Evolutionary conservation across 2,113 vertebrate species (phyloP).

Genomic region (Otis tarda): DNA sequence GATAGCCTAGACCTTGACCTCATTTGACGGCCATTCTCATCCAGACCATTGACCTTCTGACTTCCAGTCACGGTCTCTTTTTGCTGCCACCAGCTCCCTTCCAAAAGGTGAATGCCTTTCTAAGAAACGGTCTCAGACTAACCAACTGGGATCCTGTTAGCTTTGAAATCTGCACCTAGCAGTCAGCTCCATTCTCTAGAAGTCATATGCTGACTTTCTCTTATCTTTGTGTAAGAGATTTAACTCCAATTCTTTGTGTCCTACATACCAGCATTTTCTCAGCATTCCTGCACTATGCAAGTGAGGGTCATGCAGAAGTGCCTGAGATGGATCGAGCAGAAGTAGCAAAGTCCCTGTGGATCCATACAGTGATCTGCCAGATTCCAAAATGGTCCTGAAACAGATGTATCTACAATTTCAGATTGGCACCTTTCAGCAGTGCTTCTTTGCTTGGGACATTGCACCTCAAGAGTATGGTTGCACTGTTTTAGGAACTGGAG

Average conservation of each 20-base stretch:
- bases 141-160: background rate
- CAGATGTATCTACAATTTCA: rapidly evolving
- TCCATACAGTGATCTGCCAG: background rate
- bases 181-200: background rate
- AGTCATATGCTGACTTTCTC: background rate
- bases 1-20: background rate
- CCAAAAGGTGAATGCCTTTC: background rate
- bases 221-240: background rate
- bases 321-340: background rate
- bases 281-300: background rate
- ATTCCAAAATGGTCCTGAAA: background rate
- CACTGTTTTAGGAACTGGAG: background rate
- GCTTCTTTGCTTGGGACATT: background rate
- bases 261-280: background rate
- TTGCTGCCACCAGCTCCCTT: background rate
- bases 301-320: background rate
- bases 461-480: rapidly evolving
- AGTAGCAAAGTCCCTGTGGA: background rate
- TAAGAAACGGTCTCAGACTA: background rate
- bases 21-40: background rate
- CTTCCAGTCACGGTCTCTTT: background rate
- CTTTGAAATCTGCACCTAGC: background rate
- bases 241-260: background rate
- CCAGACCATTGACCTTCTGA: background rate
- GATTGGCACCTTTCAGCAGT: background rate